A percentile compares a stretch with the other conserved stretches of the same genome.
These are phyloP conservation scores for Aporrectodea caliginosa DNA, from an alignment of 1,140 invertebrate species.

Conservation along the genomic window DNA sequence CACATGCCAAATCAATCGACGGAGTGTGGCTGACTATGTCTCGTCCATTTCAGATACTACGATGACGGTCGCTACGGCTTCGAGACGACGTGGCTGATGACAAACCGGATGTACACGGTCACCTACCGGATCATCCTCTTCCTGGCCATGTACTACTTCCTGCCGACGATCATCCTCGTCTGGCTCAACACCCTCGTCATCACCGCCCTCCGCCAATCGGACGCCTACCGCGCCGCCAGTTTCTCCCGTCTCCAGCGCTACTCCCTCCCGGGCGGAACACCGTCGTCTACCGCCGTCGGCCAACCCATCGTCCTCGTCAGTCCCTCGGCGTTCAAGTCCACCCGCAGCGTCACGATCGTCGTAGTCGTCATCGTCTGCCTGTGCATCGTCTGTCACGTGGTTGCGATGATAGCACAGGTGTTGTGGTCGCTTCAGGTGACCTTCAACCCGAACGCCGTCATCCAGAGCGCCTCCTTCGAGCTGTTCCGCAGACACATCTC, in stretches of 20 bases:
- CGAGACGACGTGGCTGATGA: constrained; percentile 3
- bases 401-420: constrained; percentile 25
- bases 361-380: constrained; percentile 26
- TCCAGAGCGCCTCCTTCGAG: not conserved
- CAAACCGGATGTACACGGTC: constrained; percentile 28
- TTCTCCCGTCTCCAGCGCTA: not conserved
- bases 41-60: not conserved
- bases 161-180: constrained; percentile 20
- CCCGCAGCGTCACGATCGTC: constrained; percentile 8
- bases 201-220: constrained; percentile 13
- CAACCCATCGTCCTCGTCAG: no score
- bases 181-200: constrained; percentile 24
- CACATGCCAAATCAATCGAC: no score
- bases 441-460: constrained; percentile 4
- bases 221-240: constrained; percentile 5
- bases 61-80: not conserved
- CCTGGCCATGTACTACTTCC: constrained; percentile 18
- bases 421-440: constrained; percentile 21
- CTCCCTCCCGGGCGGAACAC: not conserved
- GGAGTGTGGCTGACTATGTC: no score
- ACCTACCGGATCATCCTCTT: constrained; percentile 27
- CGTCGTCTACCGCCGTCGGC: not conserved
- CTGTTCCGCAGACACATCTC: not conserved
- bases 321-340: constrained; percentile 9
- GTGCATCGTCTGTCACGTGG: constrained; percentile 22